These are phyloP conservation scores for Cyrtodaria siliqua DNA, from an alignment of 2,888 invertebrate genomes.

Conservation along the genomic window DNA sequence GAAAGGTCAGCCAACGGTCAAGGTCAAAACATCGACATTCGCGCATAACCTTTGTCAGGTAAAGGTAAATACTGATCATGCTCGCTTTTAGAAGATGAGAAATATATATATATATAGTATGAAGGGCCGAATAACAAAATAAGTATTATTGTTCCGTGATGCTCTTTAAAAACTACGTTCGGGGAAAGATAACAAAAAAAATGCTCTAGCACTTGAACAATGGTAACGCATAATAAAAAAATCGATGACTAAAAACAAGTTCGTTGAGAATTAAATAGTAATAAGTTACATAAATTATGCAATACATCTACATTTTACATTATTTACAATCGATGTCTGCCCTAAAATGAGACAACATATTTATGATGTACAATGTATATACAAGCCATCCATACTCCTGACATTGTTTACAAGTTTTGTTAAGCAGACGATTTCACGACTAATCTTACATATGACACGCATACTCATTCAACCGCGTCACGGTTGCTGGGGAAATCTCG, in stretches of 20 bases:
- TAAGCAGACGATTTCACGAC: too few relatives aligned
- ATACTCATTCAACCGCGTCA: too few relatives aligned
- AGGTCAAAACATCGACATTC: slow-evolving; percentile 11
- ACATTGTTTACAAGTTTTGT: not conserved
- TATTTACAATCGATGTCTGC: slow-evolving; percentile 38
- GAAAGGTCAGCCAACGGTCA: slow-evolving; percentile 13
- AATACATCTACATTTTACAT: slow-evolving; percentile 41
- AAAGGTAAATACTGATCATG: slow-evolving; percentile 63
- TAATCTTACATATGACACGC: too few relatives aligned
- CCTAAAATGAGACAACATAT: not conserved
- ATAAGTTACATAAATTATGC: slow-evolving; percentile 64
- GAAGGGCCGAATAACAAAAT: too few relatives aligned
- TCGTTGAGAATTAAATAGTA: slow-evolving; percentile 54
- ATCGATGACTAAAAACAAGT: slow-evolving; percentile 25
- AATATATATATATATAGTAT: too few relatives aligned
- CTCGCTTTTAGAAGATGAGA: not conserved
- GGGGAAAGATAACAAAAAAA: not conserved
- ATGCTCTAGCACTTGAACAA: slow-evolving; percentile 35
- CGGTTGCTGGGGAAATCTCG: too few relatives aligned
- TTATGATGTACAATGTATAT: not conserved
- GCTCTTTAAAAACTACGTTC: too few relatives aligned
- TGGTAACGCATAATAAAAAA: slow-evolving; percentile 5
- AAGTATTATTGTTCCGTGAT: too few relatives aligned
- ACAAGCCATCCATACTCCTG: slow-evolving; percentile 9
- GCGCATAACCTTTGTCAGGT: slow-evolving; percentile 23